Evolutionary conservation across 2,888 invertebrate species (phyloP), one percentile per base, ranked within the genome.

Genomic region (Agonopterix alstromeriana): DNA sequence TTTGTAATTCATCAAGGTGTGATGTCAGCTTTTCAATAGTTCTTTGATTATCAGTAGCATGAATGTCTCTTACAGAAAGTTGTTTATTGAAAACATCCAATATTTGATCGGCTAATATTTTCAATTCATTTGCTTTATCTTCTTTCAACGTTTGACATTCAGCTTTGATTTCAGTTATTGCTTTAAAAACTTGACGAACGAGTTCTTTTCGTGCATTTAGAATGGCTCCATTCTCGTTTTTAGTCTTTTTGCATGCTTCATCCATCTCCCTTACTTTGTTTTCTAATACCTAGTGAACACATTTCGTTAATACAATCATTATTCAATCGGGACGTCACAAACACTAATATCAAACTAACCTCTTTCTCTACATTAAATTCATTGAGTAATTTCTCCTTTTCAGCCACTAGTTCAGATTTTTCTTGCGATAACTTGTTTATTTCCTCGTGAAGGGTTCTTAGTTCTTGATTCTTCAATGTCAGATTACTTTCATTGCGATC

Each of bases 241-340:
- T 56, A 35, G 73, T 50, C 46, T 58, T 61, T 47, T 62, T 52
- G 43, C 67, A 50, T 14, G 54, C 52, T 14, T 65, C 61, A 51
- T 69, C 65, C 43, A 77, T 53, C 48, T 75, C 68, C 47, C 60
- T 53, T 45, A 77, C 51, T 55, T 64, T 67, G 46, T 55, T 65
- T 64, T 79, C 69, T 53, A 75, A 68, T 43, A 75, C 77, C 82
- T 82, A 76, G 47, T 55, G 73, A 77, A 71, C 47, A 70, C 48
- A 54, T 44, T 11, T 51, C 35, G 48, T 43, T 55, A 49, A 64
- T 57, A 53, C 17, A 50, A 45, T 63, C 55, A 61, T 52, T 45
- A 38, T 38, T 38, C 10, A 1, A 2, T 27, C 36, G 42, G 47
- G 57, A 73, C 67, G 51, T 35, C 65, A 74, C 65, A 65, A 56